Base-by-base conservation (phyloP, 2,888 invertebrate genomes). In the Apotomis capreana region DNA sequence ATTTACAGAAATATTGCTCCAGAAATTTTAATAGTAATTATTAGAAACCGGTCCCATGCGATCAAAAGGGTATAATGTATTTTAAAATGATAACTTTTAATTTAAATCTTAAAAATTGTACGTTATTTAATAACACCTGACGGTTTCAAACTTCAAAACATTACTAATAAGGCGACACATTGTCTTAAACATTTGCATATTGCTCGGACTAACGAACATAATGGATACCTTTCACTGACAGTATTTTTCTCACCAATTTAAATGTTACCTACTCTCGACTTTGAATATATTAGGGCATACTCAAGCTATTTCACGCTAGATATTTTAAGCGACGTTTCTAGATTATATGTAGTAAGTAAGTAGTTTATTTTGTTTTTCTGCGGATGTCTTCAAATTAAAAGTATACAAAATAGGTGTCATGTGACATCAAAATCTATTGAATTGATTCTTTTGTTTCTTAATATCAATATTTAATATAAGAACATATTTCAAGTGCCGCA, bases 151-250 rank as follows among this genome's bases (percentile, higher is more conserved):
- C 40, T 40, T 36, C 8, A 26, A 51, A 36, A 62, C 51, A 36
- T 62, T n/a, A 8, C n/a, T 51, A 51, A 62, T 46, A 62, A 49
- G 62, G 5, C 15, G 70, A 60, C 54, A 65, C 46, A 67, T 64
- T 70, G 49, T 61, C n/a, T 15, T 26, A n/a, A 61, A 70, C 52
- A 70, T 67, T 61, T 61, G 60, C 70, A 65, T 54, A 63, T 60
- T 61, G 37, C 55, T 9, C 64, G 37, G n/a, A 15, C 46, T 46
- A 65, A 60, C 10, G 12, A 26, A 26, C 49, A 51, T 62, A 62
- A 62, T 62, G 51, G 51, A 51, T 51, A 62, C 60, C 70, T 65
- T 70, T 60, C 65, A 65, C 67, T 63, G 37, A 5, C 36, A 15
- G n/a, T 52, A 40, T 36, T 15, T 59, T 64, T 65, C 49, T 26